Base-by-base conservation (phyloP, 64 coral and sea anemone genomes). In the Platygyra sinensis region DNA sequence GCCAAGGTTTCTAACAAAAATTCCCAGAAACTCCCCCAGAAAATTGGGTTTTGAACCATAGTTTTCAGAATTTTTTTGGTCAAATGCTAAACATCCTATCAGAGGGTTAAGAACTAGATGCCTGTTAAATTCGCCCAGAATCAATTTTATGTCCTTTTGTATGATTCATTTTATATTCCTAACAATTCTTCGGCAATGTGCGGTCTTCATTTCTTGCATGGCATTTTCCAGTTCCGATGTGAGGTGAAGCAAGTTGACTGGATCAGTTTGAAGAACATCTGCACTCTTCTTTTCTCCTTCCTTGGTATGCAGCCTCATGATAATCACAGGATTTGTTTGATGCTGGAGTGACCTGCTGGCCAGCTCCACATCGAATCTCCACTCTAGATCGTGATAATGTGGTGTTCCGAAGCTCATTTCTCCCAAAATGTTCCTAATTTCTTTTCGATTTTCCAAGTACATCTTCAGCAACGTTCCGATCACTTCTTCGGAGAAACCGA, bases 341-440 rank as follows among this genome's bases (percentile, higher is more conserved):
- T 95, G 97, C 20, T 93, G 94, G 8, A 99, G 90, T 36, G 97
- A 99, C 30, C 97, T 93, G 75, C 97, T 99, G 30, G 94, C 94
- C 15, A 99, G 78, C 94, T 99, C 94, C 1, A 98, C 94, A 80
- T 99, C 97, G 86, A 99, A 99, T 79, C 97, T 87, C 97, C 97
- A 99, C 64, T 99, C 97, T 10, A 99, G 82, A 74, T 99, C 95
- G 30, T 93, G 97, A 89, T 99, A 99, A 57, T 96, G 93, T 8
- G 97, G 88, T 22, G 90, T 79, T 75, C 81, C 77, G 9, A 99
- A 79, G 24, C 91, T 86, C 88, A 99, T 93, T 82, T 96, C 94
- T 15, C 82, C 88, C 1, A 99, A 64, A 19, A 99, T 90, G 63
- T 91, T 93, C 28, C 97, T 85, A 32, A 96, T 89, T 65, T 99